Evolutionary conservation across 2,113 vertebrate species (phyloP).

Genomic region (Colossoma macropomum): DNA sequence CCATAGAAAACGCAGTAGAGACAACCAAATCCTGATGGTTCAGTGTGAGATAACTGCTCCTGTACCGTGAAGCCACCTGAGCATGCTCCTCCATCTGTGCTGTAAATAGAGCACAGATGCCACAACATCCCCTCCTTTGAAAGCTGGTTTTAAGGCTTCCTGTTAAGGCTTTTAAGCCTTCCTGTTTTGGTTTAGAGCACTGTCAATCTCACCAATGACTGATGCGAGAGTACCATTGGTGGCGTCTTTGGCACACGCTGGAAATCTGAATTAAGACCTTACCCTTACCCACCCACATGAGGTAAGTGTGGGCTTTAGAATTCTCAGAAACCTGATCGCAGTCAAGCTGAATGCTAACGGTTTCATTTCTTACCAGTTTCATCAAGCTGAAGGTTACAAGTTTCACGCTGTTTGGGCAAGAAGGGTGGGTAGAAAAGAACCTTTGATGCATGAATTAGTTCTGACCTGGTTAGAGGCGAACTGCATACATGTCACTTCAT

Average conservation of each 20-base stretch:
- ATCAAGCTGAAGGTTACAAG: not conserved
- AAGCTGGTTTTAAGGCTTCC: conserved; percentile 33
- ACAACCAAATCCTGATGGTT: not conserved
- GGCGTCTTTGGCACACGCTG: not conserved
- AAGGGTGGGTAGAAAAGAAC: not conserved
- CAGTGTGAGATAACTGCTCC: not conserved
- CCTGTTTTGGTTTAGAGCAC: conserved; percentile 36
- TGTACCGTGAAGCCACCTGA: not conserved
- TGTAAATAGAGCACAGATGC: conserved; percentile 1
- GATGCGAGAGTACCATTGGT: not conserved
- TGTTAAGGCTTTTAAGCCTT: conserved; percentile 38
- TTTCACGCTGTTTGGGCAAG: not conserved
- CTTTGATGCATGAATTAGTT: conserved; percentile 10
- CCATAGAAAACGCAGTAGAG: not conserved
- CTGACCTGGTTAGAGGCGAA: not conserved
- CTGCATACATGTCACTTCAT: not conserved
- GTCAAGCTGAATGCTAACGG: not conserved
- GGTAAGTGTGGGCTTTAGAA: not conserved
- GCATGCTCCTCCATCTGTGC: not conserved
- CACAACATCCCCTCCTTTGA: not conserved
- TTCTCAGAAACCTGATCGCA: conserved; percentile 6
- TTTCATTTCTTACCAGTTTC: conserved; percentile 9
- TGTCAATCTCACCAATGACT: not conserved
- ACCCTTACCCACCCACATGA: not conserved
- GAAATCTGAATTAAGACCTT: conserved; percentile 11